Base-by-base conservation (phyloP, 2,888 invertebrate species). In the Apamea monoglypha region DNA sequence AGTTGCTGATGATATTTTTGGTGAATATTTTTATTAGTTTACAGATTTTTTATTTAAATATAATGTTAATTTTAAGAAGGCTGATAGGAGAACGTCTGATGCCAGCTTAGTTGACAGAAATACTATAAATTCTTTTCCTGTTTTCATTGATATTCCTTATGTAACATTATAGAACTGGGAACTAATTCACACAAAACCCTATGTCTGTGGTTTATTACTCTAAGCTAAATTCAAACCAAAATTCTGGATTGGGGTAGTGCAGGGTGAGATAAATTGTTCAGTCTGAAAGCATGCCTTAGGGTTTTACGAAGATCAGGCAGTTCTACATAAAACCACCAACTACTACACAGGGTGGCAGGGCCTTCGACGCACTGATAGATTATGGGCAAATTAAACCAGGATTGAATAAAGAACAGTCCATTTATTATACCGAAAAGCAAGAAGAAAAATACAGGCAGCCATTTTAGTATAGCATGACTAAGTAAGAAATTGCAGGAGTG, bases 1-100 rank as follows among this genome's bases (percentile, higher is more conserved):
- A 2, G 96, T 96, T 10, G 95, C 96, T 97, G 91, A 32, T 89
- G 91, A 69, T 73, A 21, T 88, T 53, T 80, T 81, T 40, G 12
- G 47, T 78, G 12, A 40, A 75, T 66, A 61, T 36, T 66, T 71
- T 73, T 73, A 44, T 61, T 67, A 44, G 32, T 66, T 25, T 64
- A 66, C 21, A 12, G 50, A n/a, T 25, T 36, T 25, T 25, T 32
- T 10, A 16, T 44, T 2, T 12, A 16, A 25, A 29, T 50, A 21
- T 47, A 8, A 29, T 21, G 21, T 14, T n/a, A n/a, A 18, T 53
- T 18, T 59, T n/a, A n/a, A 10, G 72, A 32, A 50, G 6, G 4
- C 36, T 40, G 29, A 29, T 50, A 5, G 10, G 7, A 5, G 32
- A 6, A 4, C 12, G 1, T 53, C 18, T 53, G 10, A 40, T 12